Conservation (phyloP, 2,113 vertebrate species). For the Tetrao urogallus region DNA sequence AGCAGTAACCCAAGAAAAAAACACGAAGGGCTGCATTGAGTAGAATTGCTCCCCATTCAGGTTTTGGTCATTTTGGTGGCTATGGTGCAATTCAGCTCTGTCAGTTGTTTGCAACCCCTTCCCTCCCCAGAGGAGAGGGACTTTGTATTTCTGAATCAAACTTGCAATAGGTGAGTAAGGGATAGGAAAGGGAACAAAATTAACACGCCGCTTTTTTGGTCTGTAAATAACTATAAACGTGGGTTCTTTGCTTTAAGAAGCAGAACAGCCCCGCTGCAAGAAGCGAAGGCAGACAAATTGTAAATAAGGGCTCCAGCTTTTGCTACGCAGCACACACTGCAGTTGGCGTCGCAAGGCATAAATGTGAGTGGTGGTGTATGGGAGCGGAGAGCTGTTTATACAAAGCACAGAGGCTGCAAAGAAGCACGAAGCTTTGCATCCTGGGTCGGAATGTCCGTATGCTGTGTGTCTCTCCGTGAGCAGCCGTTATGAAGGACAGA, state of each 20-base stretch:
- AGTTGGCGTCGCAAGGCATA: rapidly evolving
- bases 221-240: rapidly evolving
- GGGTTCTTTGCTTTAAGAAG: neutral
- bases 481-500: neutral
- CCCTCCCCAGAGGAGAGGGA: no score
- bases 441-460: rapidly evolving
- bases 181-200: neutral
- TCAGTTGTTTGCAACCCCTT: neutral
- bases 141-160: neutral
- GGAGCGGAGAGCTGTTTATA: neutral
- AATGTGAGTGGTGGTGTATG: rapidly evolving
- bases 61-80: rapidly evolving
- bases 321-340: neutral
- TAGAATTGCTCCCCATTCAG: neutral
- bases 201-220: neutral
- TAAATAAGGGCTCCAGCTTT: neutral
- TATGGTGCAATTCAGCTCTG: rapidly evolving
- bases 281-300: neutral
- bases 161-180: no score
- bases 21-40: rapidly evolving
- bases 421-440: neutral
- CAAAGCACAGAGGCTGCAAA: neutral
- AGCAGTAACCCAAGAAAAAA: neutral
- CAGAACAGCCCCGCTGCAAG: neutral
- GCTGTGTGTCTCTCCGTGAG: rapidly evolving